These are phyloP conservation scores for Sycophaga agraensis DNA, from an alignment of 1,140 invertebrate genomes.

Conservation along the genomic window DNA sequence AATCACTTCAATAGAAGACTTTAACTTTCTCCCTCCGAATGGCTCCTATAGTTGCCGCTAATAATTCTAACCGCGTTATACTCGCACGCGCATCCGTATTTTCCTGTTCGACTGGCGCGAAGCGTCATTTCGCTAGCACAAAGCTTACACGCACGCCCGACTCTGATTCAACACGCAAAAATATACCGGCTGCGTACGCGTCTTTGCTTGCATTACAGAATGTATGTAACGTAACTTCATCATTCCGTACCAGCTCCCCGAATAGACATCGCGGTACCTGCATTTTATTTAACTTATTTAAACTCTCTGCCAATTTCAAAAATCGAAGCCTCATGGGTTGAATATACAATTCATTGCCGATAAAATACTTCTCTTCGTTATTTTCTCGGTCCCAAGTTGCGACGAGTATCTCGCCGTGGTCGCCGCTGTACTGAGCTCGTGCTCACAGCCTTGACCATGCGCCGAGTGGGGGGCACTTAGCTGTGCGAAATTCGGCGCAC, in stretches of 20 bases:
- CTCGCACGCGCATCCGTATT: neutral
- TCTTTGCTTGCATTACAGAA: conserved; percentile 15
- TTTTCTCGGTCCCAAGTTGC: too few species aligned
- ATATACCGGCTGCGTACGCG: conserved; percentile 19
- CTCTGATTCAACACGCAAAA: neutral
- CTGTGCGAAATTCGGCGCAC: too few species aligned
- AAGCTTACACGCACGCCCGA: neutral
- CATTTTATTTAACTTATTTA: conserved; percentile 2
- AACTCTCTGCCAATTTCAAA: conserved; percentile 31
- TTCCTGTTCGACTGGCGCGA: neutral
- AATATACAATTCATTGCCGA: too few species aligned
- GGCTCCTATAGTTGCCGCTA: conserved; percentile 22
- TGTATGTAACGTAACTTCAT: neutral
- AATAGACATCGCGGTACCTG: neutral
- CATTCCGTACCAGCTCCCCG: neutral
- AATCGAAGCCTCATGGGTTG: neutral
- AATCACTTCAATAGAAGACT: neutral
- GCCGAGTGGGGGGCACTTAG: too few species aligned
- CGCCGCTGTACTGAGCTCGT: too few species aligned
- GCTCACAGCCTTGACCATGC: too few species aligned
- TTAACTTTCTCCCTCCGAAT: neutral
- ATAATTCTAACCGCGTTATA: conserved; percentile 29
- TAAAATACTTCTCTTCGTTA: too few species aligned
- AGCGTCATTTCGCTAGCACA: conserved; percentile 13
- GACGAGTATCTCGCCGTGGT: too few species aligned